Conservation (phyloP, 2,888 invertebrate genomes). For the Trachelus troglodyta region DNA sequence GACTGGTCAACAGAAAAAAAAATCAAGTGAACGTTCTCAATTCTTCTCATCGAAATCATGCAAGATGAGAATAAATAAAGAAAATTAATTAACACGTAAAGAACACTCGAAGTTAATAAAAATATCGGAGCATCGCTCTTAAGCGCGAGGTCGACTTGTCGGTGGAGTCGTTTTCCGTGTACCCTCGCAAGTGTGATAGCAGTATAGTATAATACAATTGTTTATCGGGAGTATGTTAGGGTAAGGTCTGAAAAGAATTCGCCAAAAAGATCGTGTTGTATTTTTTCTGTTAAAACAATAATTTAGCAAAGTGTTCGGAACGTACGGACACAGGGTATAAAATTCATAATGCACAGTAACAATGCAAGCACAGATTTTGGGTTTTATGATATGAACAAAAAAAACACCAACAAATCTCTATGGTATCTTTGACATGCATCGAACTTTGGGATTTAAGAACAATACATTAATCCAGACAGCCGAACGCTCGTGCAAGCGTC, state of each 20-base stretch:
- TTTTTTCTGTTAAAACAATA: background rate
- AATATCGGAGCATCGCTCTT: conserved; percentile 13
- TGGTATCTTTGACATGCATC: background rate
- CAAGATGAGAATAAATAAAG: background rate
- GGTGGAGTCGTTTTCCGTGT: conserved; percentile 29
- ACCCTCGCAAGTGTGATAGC: background rate
- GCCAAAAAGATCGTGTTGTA: background rate
- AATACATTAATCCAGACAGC: background rate
- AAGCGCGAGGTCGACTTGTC: conserved; percentile 43
- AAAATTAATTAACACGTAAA: background rate
- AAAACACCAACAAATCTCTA: background rate
- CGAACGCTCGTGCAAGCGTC: background rate
- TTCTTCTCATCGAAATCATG: background rate
- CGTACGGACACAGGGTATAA: background rate
- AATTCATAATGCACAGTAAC: background rate
- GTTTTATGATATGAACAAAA: background rate
- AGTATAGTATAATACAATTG: background rate
- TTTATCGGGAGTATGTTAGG: background rate
- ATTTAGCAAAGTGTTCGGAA: background rate
- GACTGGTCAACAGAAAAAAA: background rate
- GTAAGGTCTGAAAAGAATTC: background rate
- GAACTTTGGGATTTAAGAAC: background rate
- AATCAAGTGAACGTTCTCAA: background rate
- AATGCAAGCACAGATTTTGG: background rate
- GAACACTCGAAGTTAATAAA: conserved; percentile 17